A percentile compares a stretch with the other conserved stretches of the same genome.
phyloP scores from a whole-genome alignment of 2,888 invertebrate genomes.

The Clostera curtula region DNA sequence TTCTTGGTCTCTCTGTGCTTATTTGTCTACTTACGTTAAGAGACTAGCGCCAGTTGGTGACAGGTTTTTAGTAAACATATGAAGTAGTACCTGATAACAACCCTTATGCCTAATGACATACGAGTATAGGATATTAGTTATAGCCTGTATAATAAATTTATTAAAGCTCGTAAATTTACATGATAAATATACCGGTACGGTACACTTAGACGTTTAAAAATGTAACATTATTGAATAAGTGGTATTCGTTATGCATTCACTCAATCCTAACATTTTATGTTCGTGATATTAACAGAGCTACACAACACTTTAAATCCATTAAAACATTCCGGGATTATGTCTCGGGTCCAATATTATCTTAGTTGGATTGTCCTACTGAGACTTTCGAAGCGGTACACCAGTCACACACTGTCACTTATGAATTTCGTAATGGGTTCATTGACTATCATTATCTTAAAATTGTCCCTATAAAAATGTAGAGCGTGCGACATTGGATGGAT shows the following conservation, averaged over 20 bases:
- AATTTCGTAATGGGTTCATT: conserved; percentile 43
- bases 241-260: conserved; percentile 25
- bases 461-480: conserved; percentile 26
- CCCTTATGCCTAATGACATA: too few species aligned
- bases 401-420: conserved; percentile 29
- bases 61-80: too few species aligned
- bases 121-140: too few species aligned
- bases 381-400: conserved; percentile 37
- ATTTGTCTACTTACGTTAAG: too few species aligned
- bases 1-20: too few species aligned
- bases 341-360: conserved; percentile 41
- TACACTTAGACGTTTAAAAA: conserved; percentile 6
- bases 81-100: too few species aligned
- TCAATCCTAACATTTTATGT: conserved; percentile 40
- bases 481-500: conserved; percentile 6
- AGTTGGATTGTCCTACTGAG: conserved; percentile 37
- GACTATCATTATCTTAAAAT: conserved; percentile 33
- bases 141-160: too few species aligned
- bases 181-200: conserved; percentile 11
- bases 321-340: conserved; percentile 53
- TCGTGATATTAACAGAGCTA: conserved; percentile 51
- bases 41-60: too few species aligned
- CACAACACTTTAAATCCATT: conserved; percentile 60
- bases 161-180: too few species aligned
- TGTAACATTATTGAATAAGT: conserved; percentile 15